Evolutionary conservation across 2,888 invertebrate species (phyloP).

Genomic region (Steromphala cineraria): DNA sequence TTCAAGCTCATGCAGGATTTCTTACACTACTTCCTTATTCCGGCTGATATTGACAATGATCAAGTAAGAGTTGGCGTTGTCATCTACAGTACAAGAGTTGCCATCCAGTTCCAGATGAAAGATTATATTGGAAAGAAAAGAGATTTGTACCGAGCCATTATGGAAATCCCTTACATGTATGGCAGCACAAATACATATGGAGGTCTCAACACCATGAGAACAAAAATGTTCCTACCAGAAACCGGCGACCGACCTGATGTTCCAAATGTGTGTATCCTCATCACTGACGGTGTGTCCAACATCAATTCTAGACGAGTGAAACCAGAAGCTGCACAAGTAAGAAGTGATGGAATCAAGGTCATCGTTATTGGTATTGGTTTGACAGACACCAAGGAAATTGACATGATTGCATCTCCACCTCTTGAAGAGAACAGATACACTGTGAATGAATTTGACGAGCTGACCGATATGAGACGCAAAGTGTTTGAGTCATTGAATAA

Average conservation of each 20-base stretch:
- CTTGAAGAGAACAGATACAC: constrained; percentile 42
- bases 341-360: constrained; percentile 36
- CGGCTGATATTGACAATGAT: constrained; percentile 46
- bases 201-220: constrained; percentile 51
- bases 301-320: constrained; percentile 54
- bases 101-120: constrained; percentile 59
- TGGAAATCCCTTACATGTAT: constrained; percentile 49
- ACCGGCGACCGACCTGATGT: constrained; percentile 56
- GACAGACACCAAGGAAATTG: constrained; percentile 43
- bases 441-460: constrained; percentile 39
- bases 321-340: constrained; percentile 47
- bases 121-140: constrained; percentile 37
- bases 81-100: constrained; percentile 41
- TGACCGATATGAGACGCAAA: constrained; percentile 30
- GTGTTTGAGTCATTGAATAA: constrained; percentile 24
- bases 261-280: constrained; percentile 51
- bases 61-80: constrained; percentile 58
- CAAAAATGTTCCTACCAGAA: constrained; percentile 47
- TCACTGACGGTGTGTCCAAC: constrained; percentile 65
- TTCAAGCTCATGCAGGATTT: constrained; percentile 54
- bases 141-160: constrained; percentile 49
- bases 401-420: constrained; percentile 45
- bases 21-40: constrained; percentile 51
- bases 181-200: constrained; percentile 66
- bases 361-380: constrained; percentile 42